Conservation (phyloP, 2,113 vertebrate species). For the Plotosus lineatus region DNA sequence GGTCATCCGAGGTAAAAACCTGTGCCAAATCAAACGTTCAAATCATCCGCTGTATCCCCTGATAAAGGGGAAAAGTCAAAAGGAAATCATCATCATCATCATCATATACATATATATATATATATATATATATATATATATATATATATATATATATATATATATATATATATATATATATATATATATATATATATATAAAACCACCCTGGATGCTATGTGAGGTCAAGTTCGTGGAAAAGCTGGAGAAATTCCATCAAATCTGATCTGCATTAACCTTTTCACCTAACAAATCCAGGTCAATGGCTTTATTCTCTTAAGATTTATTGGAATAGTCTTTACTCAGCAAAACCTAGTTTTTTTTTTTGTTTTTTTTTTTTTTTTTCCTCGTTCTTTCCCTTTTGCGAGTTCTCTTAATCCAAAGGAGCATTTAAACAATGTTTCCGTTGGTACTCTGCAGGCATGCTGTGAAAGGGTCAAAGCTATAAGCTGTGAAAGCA, state of each 20-base stretch:
- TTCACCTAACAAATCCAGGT: constrained; percentile 40
- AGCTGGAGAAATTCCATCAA: background rate
- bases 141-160: too few relatives aligned
- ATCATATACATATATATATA: too few relatives aligned
- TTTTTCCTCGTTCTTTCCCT: too few relatives aligned
- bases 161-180: too few relatives aligned
- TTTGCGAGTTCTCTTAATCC: constrained; percentile 22
- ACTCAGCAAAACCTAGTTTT: constrained; percentile 12
- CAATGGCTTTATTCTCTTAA: constrained; percentile 6
- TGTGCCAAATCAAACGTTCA: too few relatives aligned
- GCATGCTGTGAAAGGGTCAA: constrained; percentile 50
- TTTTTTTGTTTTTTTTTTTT: background rate
- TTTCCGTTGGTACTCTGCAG: constrained; percentile 37
- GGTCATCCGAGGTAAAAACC: too few relatives aligned
- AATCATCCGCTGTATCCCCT: too few relatives aligned
- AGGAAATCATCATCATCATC: too few relatives aligned
- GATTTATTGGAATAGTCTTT: constrained; percentile 33
- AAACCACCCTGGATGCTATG: background rate
- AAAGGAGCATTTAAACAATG: constrained; percentile 36
- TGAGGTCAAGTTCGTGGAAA: constrained; percentile 30
- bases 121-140: too few relatives aligned
- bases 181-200: too few relatives aligned
- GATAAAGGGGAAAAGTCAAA: too few relatives aligned
- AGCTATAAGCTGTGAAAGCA: constrained; percentile 53
- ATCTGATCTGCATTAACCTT: constrained; percentile 35